Evolutionary conservation across 2,113 vertebrate genomes (phyloP), one percentile per base, ranked within the genome.

Genomic region (Nothocercus nigrocapillus): DNA sequence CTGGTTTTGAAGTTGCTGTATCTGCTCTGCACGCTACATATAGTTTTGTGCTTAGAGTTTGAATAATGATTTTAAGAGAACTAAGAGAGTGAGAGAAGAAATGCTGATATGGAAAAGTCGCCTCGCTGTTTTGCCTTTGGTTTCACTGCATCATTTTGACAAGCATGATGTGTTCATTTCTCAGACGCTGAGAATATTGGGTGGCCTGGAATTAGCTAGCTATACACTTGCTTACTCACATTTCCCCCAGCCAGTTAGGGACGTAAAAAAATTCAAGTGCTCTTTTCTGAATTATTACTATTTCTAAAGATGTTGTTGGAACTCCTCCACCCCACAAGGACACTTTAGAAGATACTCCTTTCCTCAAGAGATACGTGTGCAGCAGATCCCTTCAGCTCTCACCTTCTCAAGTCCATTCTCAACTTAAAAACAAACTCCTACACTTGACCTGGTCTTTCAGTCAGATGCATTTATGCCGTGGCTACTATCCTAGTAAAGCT

Each of bases 1-100:
- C 79, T 64, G 51, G 6, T 91, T 95, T 78, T 89, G 70, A 95
- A 89, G 68, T 72, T 69, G 62, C n/a, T 59, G 11, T 82, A 88
- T 97, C 91, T 93, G 85, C 49, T 88, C 59, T 62, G 63, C 3
- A 1, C 84, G 70, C 85, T 83, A 94, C 85, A 88, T 88, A 92
- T 12, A 63, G 67, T 24, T 84, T 94, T 96, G 51, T 84, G 56
- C 85, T 86, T 76, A 73, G 0, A 1, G 58, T 51, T 83, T 78
- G 54, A 92, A 96, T 62, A 86, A 78, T 10, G 4, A 81, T 61
- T n/a, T 53, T 86, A 40, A 28, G 78, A 88, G n/a, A 56, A 73
- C 38, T 20, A 11, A 68, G 58, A 2, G 0, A 90, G 74, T 20
- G 62, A 63, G 78, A 73, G 21, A 62, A 53, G n/a, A 88, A 75